Conservation (phyloP, 2,113 vertebrate species). For the Sinocyclocheilus grahami region DNA sequence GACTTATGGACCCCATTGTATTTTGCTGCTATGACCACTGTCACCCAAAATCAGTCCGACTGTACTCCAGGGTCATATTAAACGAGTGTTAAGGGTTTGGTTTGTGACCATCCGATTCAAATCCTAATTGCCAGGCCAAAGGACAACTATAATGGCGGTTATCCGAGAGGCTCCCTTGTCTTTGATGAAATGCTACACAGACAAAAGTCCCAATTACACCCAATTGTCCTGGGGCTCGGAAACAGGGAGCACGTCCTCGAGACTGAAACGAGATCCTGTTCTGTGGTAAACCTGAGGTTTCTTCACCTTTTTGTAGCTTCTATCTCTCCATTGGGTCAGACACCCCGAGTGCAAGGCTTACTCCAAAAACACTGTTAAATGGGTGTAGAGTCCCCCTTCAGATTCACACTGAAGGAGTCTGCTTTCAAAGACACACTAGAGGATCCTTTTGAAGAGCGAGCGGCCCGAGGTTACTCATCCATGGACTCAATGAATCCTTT, state of each 20-base stretch:
- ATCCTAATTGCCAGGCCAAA: slow-evolving; percentile 55
- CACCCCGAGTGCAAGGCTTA: slow-evolving; percentile 51
- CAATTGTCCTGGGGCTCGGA: slow-evolving; percentile 51
- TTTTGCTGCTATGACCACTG: background rate
- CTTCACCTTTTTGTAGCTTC: slow-evolving; percentile 51
- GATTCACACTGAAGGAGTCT: slow-evolving; percentile 51
- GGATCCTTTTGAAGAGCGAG: slow-evolving; percentile 54
- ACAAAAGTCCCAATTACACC: slow-evolving; percentile 63
- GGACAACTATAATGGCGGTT: slow-evolving; percentile 48
- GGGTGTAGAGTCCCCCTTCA: slow-evolving; percentile 50
- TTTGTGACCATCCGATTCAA: slow-evolving; percentile 37
- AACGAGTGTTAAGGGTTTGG: slow-evolving; percentile 42
- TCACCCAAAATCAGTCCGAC: slow-evolving; percentile 10
- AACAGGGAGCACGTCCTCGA: slow-evolving; percentile 41
- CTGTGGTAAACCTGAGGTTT: slow-evolving; percentile 60
- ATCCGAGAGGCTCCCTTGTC: slow-evolving; percentile 52
- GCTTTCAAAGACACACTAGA: slow-evolving; percentile 55
- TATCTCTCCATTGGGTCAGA: slow-evolving; percentile 49
- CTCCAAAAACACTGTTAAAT: slow-evolving; percentile 51
- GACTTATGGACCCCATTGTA: background rate
- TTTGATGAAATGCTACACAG: slow-evolving; percentile 54
- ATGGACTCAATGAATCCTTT: slow-evolving; percentile 68
- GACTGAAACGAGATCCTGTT: slow-evolving; percentile 60
- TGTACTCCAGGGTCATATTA: slow-evolving; percentile 32
- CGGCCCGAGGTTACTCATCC: slow-evolving; percentile 52